Percentiles rank a stretch among this genome's conserved stretches.
Conservation (phyloP, 2,797 vertebrate species). For the Lagodon rhomboides region DNA sequence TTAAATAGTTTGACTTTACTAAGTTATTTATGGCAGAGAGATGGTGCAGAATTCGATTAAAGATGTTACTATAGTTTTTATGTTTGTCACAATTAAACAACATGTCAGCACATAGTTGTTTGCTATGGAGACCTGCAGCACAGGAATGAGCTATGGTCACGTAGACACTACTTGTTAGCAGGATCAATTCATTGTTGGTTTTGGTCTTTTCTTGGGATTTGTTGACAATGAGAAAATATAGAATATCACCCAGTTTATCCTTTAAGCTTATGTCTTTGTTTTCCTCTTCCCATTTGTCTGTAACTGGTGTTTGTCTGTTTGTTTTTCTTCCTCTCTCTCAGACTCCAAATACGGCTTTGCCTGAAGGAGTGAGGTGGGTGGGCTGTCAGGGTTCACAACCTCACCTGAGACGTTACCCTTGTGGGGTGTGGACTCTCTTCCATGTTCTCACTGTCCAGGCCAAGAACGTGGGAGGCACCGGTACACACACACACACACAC, state of each 20-base stretch:
- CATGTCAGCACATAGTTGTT: background rate
- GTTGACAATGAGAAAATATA: background rate
- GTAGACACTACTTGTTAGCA: background rate
- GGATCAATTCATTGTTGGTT: slow-evolving; percentile 3
- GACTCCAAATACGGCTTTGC: slow-evolving; percentile 80
- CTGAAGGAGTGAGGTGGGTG: slow-evolving; percentile 88
- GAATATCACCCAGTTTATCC: background rate
- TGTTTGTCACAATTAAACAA: background rate
- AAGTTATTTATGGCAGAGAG: no score
- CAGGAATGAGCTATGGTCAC: background rate
- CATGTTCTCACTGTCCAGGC: slow-evolving; percentile 92
- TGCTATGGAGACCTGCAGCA: background rate
- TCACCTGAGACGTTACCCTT: slow-evolving; percentile 91
- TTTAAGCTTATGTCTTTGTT: background rate
- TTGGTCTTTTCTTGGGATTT: slow-evolving; percentile 1
- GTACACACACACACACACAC: slow-evolving; percentile 62
- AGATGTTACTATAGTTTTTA: background rate
- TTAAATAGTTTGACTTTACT: background rate
- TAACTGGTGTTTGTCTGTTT: slow-evolving; percentile 35
- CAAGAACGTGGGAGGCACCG: slow-evolving; percentile 46
- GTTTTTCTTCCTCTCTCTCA: slow-evolving; percentile 58
- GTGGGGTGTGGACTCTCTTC: slow-evolving; percentile 94
- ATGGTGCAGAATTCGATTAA: no score
- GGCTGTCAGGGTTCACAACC: slow-evolving; percentile 92
- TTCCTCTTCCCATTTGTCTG: background rate